Percentiles rank a stretch among this genome's conserved stretches.
These are phyloP conservation scores for Limanda limanda DNA, from an alignment of 2,113 vertebrate species.

Conservation along the genomic window DNA sequence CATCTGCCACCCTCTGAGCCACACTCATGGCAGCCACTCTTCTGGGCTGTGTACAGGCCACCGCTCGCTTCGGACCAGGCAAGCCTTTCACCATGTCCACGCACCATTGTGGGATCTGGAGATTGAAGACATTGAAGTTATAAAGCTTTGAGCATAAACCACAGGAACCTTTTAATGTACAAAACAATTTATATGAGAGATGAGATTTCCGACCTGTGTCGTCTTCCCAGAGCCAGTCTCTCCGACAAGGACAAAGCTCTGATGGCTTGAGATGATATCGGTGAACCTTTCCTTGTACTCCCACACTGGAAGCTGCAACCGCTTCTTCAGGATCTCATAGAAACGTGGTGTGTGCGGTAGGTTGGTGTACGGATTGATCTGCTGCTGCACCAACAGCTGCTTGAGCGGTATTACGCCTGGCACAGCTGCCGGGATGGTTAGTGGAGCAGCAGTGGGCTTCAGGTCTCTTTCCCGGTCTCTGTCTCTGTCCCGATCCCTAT, in stretches of 20 bases:
- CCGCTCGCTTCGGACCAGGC: conserved; percentile 92
- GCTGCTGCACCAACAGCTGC: conserved; percentile 89
- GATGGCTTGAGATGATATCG: conserved; percentile 93
- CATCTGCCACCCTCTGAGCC: conserved; percentile 95
- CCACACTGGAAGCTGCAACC: conserved; percentile 97
- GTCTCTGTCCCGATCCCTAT: conserved; percentile 84
- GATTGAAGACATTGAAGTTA: conserved; percentile 1
- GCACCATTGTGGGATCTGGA: conserved; percentile 97
- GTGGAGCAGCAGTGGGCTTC: conserved; percentile 73
- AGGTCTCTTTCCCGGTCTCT: conserved; percentile 92
- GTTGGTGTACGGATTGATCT: conserved; percentile 98
- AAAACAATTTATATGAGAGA: not conserved
- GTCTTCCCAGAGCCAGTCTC: conserved; percentile 99
- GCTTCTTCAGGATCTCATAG: conserved; percentile 97
- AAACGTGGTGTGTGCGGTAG: conserved; percentile 96
- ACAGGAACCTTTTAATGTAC: not conserved
- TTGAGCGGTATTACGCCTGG: conserved; percentile 83
- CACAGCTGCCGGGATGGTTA: conserved; percentile 80
- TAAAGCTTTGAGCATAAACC: not conserved
- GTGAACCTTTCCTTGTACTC: conserved; percentile 98
- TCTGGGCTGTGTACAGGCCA: conserved; percentile 95
- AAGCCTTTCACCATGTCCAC: conserved; percentile 93
- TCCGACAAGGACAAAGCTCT: conserved; percentile 96
- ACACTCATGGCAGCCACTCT: conserved; percentile 97
- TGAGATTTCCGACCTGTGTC: conserved; percentile 87